A percentile compares a stretch with the other conserved stretches of the same genome.
Evolutionary conservation across 2,113 vertebrate species (phyloP).

Genomic region (Phylloscopus trochiloides): DNA sequence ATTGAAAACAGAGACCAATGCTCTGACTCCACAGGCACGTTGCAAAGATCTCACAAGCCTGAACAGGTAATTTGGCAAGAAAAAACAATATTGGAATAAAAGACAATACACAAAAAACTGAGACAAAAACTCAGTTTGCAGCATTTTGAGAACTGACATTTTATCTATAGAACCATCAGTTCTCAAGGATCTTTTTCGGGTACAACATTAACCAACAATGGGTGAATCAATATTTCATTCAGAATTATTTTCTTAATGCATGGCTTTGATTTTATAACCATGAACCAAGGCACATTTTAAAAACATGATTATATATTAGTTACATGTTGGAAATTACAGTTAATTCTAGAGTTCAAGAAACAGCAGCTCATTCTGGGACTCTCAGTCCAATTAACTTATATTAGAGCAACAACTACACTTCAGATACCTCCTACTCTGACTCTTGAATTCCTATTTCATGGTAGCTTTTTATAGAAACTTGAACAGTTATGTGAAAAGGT

Average conservation of each 20-base stretch:
- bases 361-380: background rate
- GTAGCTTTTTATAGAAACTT: background rate
- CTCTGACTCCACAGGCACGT: accelerated
- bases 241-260: background rate
- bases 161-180: background rate
- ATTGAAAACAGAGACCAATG: background rate
- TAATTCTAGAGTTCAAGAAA: background rate
- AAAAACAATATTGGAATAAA: background rate
- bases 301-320: background rate
- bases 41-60: background rate
- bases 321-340: background rate
- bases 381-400: background rate
- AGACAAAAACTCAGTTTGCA: background rate
- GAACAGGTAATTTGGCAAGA: background rate
- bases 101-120: background rate
- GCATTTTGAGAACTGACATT: background rate
- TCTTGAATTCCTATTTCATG: background rate
- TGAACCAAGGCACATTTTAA: background rate
- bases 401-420: background rate
- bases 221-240: background rate
- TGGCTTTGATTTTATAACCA: background rate
- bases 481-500: background rate
- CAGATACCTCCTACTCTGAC: background rate
- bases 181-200: background rate
- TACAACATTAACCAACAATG: background rate